Percentiles rank a stretch among this genome's conserved stretches.
These are phyloP conservation scores for Abscondita cerata DNA, from an alignment of 2,888 invertebrate species.

Conservation along the genomic window DNA sequence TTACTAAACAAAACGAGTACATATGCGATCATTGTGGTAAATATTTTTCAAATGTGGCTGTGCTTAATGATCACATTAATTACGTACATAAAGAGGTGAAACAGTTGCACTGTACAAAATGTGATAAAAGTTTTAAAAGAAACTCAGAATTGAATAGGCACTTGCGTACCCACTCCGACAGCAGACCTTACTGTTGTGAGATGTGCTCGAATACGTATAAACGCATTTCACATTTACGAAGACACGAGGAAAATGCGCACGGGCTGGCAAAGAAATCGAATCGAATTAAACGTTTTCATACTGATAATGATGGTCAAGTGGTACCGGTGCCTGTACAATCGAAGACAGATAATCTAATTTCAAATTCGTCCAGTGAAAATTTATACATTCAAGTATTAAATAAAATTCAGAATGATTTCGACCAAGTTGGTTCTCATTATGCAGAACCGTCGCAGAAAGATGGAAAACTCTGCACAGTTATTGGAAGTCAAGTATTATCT, in stretches of 20 bases:
- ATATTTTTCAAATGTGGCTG: conserved; percentile 51
- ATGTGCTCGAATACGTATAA: conserved; percentile 53
- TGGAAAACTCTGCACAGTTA: no score
- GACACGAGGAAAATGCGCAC: conserved; percentile 53
- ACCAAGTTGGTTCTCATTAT: no score
- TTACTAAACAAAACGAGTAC: conserved; percentile 48
- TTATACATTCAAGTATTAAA: neutral
- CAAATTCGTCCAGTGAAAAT: neutral
- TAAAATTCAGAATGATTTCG: no score
- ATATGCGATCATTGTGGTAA: conserved; percentile 56
- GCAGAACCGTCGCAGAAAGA: no score
- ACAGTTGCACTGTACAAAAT: conserved; percentile 52
- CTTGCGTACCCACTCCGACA: conserved; percentile 52
- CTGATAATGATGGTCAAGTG: conserved; percentile 48
- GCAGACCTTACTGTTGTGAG: conserved; percentile 51
- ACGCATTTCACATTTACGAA: conserved; percentile 51
- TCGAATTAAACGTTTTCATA: conserved; percentile 48
- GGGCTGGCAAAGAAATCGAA: conserved; percentile 47
- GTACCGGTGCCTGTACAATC: conserved; percentile 41
- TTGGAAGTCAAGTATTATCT: no score
- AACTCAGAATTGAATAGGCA: conserved; percentile 54
- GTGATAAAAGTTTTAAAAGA: conserved; percentile 54
- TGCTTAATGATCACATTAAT: conserved; percentile 53
- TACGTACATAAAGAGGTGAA: conserved; percentile 51
- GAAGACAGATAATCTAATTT: neutral